A percentile compares a stretch with the other conserved stretches of the same genome.
phyloP scores from a whole-genome alignment of 2,888 invertebrate species.

The Lasioglossum villosulum region DNA sequence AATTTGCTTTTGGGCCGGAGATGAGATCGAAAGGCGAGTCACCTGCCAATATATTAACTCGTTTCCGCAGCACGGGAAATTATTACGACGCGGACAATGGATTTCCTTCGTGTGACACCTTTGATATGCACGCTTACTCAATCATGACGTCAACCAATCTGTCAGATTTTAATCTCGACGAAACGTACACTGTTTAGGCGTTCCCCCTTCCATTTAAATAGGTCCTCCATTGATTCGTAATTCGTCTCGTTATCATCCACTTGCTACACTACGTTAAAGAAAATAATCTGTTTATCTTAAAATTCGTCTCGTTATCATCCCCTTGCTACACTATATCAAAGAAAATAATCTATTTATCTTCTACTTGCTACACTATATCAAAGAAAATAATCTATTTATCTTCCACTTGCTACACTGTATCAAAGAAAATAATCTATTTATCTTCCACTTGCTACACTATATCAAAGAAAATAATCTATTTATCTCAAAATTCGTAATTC shows the following conservation, averaged over 20 bases:
- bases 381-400: too few species aligned
- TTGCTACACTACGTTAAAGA: background rate
- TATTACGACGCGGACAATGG: constrained; percentile 61
- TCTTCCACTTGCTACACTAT: background rate
- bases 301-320: background rate
- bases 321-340: background rate
- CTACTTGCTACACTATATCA: background rate
- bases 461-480: too few species aligned
- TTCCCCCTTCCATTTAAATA: background rate
- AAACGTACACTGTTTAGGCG: constrained; percentile 1
- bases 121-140: constrained; percentile 16
- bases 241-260: background rate
- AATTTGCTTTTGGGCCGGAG: constrained; percentile 71
- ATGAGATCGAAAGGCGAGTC: constrained; percentile 70
- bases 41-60: constrained; percentile 74
- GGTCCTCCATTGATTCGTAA: background rate
- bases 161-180: constrained; percentile 12
- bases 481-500: background rate
- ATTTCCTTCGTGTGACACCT: constrained; percentile 48
- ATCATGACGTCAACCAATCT: constrained; percentile 23
- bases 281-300: too few species aligned
- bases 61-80: constrained; percentile 66
- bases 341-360: background rate
- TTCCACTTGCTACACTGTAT: too few species aligned
- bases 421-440: accelerated